Evolutionary conservation across 2,888 invertebrate genomes (phyloP).

Genomic region (Belgica antarctica): DNA sequence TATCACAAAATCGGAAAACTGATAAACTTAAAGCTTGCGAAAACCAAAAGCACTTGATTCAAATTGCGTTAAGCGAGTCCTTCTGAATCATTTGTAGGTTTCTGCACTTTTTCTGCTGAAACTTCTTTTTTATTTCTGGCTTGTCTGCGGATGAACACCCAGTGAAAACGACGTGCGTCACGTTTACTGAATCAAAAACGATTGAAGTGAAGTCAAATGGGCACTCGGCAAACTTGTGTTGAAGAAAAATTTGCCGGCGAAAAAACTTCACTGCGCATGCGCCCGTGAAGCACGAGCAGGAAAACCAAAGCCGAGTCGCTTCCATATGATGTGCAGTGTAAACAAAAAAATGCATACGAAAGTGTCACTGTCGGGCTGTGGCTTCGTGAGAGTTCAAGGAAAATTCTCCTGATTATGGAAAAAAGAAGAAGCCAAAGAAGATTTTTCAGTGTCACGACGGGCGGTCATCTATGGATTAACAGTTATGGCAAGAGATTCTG

Average conservation of each 20-base stretch:
- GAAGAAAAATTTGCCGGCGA: slow-evolving; percentile 29
- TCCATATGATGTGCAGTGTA: slow-evolving; percentile 29
- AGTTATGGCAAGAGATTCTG: background rate
- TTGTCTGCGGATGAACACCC: slow-evolving; percentile 18
- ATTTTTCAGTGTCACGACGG: background rate
- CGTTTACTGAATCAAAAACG: slow-evolving; percentile 23
- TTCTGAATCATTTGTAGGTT: slow-evolving; percentile 22
- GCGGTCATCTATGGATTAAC: background rate
- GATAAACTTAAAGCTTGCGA: background rate
- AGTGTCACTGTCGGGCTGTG: background rate
- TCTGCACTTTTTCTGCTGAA: background rate
- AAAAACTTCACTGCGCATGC: slow-evolving; percentile 17
- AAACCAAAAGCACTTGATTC: slow-evolving; percentile 37
- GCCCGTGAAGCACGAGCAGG: background rate
- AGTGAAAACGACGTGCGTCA: slow-evolving; percentile 24
- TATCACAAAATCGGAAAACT: background rate
- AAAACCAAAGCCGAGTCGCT: slow-evolving; percentile 18
- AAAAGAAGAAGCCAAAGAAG: background rate
- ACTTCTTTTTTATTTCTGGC: slow-evolving; percentile 13
- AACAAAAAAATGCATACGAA: slow-evolving; percentile 34
- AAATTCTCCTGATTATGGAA: background rate
- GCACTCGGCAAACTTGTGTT: slow-evolving; percentile 5
- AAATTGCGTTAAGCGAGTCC: slow-evolving; percentile 15
- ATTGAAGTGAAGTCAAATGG: slow-evolving; percentile 24
- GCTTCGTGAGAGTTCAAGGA: slow-evolving; percentile 18